Evolutionary conservation across 2,797 vertebrate genomes (phyloP).

Genomic region (Pogoniulus pusillus): DNA sequence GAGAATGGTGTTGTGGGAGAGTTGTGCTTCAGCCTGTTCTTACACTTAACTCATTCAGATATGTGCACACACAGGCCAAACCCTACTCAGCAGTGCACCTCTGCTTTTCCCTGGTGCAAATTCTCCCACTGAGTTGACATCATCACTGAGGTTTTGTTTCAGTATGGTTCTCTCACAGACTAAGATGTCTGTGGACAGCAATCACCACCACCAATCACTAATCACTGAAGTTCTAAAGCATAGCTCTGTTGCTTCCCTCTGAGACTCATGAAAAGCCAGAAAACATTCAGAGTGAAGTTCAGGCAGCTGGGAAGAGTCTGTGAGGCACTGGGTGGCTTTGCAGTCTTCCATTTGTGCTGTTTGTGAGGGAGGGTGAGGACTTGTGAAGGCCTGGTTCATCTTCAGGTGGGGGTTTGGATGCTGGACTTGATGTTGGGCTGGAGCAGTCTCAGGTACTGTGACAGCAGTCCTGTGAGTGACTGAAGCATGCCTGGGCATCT

Average conservation of each 20-base stretch:
- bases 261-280: neutral
- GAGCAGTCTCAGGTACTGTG: too few species aligned
- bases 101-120: neutral
- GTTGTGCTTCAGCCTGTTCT: neutral
- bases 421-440: too few species aligned
- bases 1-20: neutral
- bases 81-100: neutral
- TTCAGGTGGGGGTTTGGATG: neutral
- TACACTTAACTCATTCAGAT: neutral
- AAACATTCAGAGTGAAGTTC: neutral
- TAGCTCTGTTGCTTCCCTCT: neutral
- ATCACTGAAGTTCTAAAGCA: neutral
- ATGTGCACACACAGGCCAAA: neutral
- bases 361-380: neutral
- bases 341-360: too few species aligned
- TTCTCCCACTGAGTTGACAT: accelerated
- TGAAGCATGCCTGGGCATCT: too few species aligned
- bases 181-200: accelerated
- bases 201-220: neutral
- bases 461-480: too few species aligned
- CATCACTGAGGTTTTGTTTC: accelerated
- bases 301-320: accelerated
- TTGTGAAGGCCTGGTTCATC: neutral
- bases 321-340: too few species aligned
- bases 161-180: neutral